These are phyloP conservation scores for Oncorhynchus gorbuscha DNA, from an alignment of 2,113 vertebrate species.

Conservation along the genomic window DNA sequence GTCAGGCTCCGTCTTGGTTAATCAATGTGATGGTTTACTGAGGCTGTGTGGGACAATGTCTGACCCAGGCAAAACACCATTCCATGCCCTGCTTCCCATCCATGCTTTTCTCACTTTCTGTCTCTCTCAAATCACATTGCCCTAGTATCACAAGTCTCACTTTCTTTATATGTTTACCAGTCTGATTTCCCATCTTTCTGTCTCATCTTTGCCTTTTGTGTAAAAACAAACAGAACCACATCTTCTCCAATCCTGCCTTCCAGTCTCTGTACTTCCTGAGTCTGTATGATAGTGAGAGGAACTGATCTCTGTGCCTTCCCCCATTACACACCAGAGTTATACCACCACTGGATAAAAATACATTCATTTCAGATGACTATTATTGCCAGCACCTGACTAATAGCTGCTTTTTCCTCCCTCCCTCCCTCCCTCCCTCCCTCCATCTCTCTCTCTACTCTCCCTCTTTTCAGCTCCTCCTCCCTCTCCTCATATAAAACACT, in stretches of 20 bases:
- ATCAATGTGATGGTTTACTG: slow-evolving; percentile 28
- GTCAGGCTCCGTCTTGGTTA: slow-evolving; percentile 20
- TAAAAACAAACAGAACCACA: slow-evolving; percentile 38
- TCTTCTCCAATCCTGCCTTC: slow-evolving; percentile 31
- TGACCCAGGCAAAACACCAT: background rate
- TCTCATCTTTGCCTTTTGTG: background rate
- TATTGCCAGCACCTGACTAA: slow-evolving; percentile 34
- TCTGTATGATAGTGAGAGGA: slow-evolving; percentile 27
- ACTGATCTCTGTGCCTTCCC: slow-evolving; percentile 37
- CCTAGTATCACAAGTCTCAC: too few species aligned
- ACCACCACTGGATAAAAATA: slow-evolving; percentile 55
- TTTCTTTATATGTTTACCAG: too few species aligned
- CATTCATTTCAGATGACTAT: slow-evolving; percentile 47
- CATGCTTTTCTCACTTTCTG: too few species aligned
- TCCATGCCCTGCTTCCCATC: too few species aligned
- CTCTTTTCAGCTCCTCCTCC: slow-evolving; percentile 20
- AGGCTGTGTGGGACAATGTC: slow-evolving; percentile 25
- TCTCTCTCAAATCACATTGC: too few species aligned
- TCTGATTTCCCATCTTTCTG: too few species aligned
- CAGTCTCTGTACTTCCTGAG: slow-evolving; percentile 25
- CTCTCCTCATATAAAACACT: slow-evolving; percentile 36
- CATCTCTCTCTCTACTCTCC: background rate
- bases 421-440: slow-evolving; percentile 15
- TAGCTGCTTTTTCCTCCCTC: slow-evolving; percentile 24
- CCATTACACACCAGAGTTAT: slow-evolving; percentile 36